Evolutionary conservation across 2,113 vertebrate genomes (phyloP).

Genomic region (Pseudolaguvia tuberculata): DNA sequence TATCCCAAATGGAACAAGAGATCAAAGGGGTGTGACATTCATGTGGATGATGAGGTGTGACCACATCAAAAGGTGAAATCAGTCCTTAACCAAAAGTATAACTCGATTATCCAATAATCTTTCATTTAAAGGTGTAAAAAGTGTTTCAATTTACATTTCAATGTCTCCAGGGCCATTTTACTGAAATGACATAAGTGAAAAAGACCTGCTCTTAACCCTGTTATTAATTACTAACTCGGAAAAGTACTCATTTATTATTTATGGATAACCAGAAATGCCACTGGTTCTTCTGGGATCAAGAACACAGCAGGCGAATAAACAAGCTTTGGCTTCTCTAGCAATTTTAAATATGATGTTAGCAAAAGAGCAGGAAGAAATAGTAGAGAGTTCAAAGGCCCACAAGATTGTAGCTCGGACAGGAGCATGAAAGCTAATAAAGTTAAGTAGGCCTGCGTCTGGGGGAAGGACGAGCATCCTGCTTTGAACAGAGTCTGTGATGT

Average conservation of each 20-base stretch:
- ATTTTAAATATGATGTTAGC: conserved; percentile 13
- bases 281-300: neutral
- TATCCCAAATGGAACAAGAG: conserved; percentile 12
- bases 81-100: conserved; percentile 11
- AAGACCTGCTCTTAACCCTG: neutral
- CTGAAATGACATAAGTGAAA: neutral
- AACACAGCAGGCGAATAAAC: conserved; percentile 10
- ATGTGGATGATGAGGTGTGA: conserved; percentile 3
- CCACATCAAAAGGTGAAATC: conserved; percentile 15
- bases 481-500: conserved; percentile 93
- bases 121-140: conserved; percentile 1
- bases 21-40: conserved; percentile 40
- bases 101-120: conserved; percentile 25
- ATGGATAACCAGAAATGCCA: neutral
- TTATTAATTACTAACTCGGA: neutral
- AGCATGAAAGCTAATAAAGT: conserved; percentile 95
- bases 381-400: conserved; percentile 65
- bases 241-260: neutral
- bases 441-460: conserved; percentile 80
- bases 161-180: neutral
- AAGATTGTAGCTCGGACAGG: conserved; percentile 71
- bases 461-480: conserved; percentile 79
- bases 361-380: conserved; percentile 44
- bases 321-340: neutral
- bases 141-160: neutral